These are phyloP conservation scores for Drosophila ohnishii DNA, from an alignment of 1,140 invertebrate species.

Conservation along the genomic window DNA sequence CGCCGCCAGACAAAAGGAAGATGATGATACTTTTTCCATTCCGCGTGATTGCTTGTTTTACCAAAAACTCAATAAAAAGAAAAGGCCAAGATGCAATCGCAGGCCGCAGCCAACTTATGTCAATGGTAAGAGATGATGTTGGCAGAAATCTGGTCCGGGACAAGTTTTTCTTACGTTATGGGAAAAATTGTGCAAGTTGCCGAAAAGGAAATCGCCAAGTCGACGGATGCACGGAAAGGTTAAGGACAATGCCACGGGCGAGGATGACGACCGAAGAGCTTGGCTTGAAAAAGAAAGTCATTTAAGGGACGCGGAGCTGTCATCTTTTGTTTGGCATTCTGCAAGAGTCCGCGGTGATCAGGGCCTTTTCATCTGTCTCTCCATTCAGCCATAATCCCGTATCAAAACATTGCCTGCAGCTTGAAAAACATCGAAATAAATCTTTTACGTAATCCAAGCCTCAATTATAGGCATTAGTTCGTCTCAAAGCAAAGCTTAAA, in stretches of 20 bases:
- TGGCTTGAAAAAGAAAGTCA: constrained; percentile 4
- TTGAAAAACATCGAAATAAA: constrained; percentile 41
- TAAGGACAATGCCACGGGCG: constrained; percentile 55
- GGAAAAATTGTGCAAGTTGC: constrained; percentile 53
- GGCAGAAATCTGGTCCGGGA: constrained; percentile 54
- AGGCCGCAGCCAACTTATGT: constrained; percentile 64
- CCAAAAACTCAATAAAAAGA: constrained; percentile 15
- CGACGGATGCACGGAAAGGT: constrained; percentile 62
- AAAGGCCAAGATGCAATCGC: constrained; percentile 45
- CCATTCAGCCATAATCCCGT: constrained; percentile 24
- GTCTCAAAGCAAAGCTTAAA: constrained; percentile 50
- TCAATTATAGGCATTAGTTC: constrained; percentile 72
- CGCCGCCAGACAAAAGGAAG: constrained; percentile 68
- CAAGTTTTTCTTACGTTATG: constrained; percentile 58
- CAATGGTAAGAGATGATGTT: constrained; percentile 56
- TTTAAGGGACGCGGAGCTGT: constrained; percentile 2
- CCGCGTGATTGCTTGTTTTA: constrained; percentile 28
- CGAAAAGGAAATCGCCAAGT: constrained; percentile 55
- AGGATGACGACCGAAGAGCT: not conserved
- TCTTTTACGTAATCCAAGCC: constrained; percentile 56
- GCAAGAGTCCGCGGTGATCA: constrained; percentile 1
- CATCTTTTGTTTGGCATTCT: constrained; percentile 13
- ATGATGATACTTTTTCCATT: constrained; percentile 61
- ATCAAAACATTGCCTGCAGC: constrained; percentile 41
- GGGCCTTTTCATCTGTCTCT: constrained; percentile 6